phyloP scores from a whole-genome alignment of 1,140 invertebrate species.

The Doryteuthis pealeii region DNA sequence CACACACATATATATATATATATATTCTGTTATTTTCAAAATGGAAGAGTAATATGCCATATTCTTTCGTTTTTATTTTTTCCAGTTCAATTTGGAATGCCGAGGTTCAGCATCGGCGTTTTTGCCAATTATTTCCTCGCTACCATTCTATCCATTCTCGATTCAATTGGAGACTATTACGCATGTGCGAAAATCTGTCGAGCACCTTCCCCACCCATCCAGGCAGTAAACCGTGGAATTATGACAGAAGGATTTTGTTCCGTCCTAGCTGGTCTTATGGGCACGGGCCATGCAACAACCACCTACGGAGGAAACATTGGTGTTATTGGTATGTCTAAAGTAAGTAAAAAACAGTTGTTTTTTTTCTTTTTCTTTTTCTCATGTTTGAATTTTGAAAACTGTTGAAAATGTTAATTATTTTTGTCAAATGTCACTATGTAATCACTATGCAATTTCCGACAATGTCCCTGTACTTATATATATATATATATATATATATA shows the following conservation, averaged over 20 bases:
- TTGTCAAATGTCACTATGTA: neutral
- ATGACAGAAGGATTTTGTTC: conserved; percentile 82
- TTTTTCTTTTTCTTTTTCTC: too few relatives aligned
- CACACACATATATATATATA: too few relatives aligned
- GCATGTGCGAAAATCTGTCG: conserved; percentile 33
- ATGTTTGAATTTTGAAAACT: too few relatives aligned
- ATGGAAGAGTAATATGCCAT: too few relatives aligned
- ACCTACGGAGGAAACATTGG: conserved; percentile 84
- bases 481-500: too few relatives aligned
- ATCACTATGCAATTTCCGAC: too few relatives aligned
- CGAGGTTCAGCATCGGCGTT: conserved; percentile 33
- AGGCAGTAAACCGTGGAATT: conserved; percentile 62
- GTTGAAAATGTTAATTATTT: neutral
- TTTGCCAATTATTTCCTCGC: conserved; percentile 43
- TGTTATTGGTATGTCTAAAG: conserved; percentile 72
- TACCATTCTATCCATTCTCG: conserved; percentile 44
- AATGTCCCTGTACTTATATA: neutral
- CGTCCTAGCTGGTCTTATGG: conserved; percentile 77
- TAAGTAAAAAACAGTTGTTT: conserved; percentile 31
- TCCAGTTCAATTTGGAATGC: conserved; percentile 44
- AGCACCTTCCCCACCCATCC: conserved; percentile 39
- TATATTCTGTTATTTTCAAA: too few relatives aligned
- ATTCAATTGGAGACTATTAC: conserved; percentile 56
- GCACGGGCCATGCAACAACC: conserved; percentile 79
- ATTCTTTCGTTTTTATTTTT: too few relatives aligned